Conservation (phyloP, 2,888 invertebrate genomes). For the Hyles lineata region DNA sequence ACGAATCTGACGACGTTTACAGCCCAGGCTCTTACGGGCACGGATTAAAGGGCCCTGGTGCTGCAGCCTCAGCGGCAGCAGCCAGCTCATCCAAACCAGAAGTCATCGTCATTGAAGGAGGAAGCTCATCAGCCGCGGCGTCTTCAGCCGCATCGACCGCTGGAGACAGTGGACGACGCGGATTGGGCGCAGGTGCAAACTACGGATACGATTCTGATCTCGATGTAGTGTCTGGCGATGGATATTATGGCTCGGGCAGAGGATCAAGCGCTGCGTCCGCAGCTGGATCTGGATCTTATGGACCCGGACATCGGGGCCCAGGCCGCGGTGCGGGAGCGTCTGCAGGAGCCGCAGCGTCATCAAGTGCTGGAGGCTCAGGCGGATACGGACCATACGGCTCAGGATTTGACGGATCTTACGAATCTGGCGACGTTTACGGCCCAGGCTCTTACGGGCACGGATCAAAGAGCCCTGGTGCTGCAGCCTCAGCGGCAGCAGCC, state of each 20-base stretch:
- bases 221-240: neutral
- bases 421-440: too few species aligned
- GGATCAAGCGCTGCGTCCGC: too few species aligned
- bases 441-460: too few species aligned
- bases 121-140: constrained; percentile 6
- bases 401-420: neutral
- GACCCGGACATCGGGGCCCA: too few species aligned
- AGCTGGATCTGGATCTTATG: too few species aligned
- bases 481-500: neutral
- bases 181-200: neutral
- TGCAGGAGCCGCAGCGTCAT: neutral
- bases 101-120: neutral
- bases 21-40: neutral
- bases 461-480: neutral
- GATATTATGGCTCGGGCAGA: neutral
- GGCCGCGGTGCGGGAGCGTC: constrained; percentile 5
- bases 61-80: neutral
- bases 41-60: neutral
- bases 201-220: neutral
- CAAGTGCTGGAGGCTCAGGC: neutral
- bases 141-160: constrained; percentile 23
- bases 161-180: neutral
- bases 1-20: neutral
- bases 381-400: neutral
- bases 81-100: neutral